Base-by-base conservation (phyloP, 2,113 vertebrate species). In the Myotis lucifugus region DNA sequence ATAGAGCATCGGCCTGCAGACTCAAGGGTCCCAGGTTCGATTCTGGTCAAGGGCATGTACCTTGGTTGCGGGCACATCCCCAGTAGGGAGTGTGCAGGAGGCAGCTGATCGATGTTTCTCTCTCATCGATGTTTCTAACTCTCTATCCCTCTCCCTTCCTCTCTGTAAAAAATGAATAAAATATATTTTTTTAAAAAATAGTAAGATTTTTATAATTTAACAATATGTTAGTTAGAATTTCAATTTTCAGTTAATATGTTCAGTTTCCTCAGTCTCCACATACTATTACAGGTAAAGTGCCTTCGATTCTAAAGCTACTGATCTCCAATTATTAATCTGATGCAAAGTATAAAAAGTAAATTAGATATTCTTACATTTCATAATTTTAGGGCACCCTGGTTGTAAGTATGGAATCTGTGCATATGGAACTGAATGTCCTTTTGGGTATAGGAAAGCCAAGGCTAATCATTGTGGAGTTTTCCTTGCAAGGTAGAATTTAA, bases 271-370 rank as follows among this genome's bases (percentile, higher is more conserved):
- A 72, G 0, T 86, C 40, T 86, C 50, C 52, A 56, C 6, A 48
- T 18, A 54, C 19, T 64, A 83, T 40, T 77, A 32, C 23, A 81
- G 37, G 12, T 86, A 82, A 82, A 84, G 6, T 40, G 66, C 10
- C 37, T 85, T 73, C 92, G 48, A 76, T 90, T 90, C 73, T 85
- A 48, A 83, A 93, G 27, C n/a, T 87, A 8, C 52, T 32, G 8
- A 83, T 95, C 48, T 95, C 54, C 32, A 74, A 1, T 52, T 85
- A 48, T 95, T 92, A 64, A 85, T 95, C 25, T 76, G n/a, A 89
- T 91, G 64, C 70, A 78, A 70, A 21, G 21, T 27, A 76, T 2
- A 84, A 67, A 69, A 82, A 70, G 8, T 78, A 84, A 87, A 64
- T 66, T 73, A 61, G 79, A 37, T 74, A 87, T 32, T 37, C 17